Conservation (phyloP, 2,113 vertebrate species). For the Cyprinus carpio region DNA sequence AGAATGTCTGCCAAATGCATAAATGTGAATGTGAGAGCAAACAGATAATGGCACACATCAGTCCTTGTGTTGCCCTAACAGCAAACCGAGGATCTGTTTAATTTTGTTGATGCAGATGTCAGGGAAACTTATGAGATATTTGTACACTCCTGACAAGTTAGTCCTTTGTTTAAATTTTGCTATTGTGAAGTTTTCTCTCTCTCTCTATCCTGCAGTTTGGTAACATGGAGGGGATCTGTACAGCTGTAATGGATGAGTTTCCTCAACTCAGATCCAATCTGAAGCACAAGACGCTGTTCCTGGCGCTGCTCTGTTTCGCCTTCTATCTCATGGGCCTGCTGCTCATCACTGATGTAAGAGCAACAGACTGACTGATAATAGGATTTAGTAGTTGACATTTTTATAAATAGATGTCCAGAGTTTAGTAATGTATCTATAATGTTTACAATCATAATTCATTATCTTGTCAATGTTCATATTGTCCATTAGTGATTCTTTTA, state of each 20-base stretch:
- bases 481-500: not conserved
- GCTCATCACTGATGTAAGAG: conserved; percentile 76
- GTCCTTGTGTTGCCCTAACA: not conserved
- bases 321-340: conserved; percentile 82
- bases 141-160: not conserved
- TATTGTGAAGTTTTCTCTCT: not conserved
- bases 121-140: not conserved
- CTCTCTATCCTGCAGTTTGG: conserved; percentile 73
- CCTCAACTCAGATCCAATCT: conserved; percentile 72
- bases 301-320: conserved; percentile 73
- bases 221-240: conserved; percentile 84
- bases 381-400: not conserved
- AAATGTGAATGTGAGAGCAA: not conserved
- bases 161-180: conserved; percentile 6
- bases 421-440: not conserved
- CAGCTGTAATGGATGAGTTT: conserved; percentile 80
- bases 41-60: not conserved
- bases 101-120: conserved; percentile 11
- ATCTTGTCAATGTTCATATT: not conserved
- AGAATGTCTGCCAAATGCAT: not conserved
- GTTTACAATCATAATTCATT: not conserved
- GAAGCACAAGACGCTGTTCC: conserved; percentile 76
- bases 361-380: not conserved
- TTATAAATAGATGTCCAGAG: not conserved
- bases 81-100: not conserved